phyloP scores from a whole-genome alignment of 1,140 invertebrate species.

The Plutomurus gul region DNA sequence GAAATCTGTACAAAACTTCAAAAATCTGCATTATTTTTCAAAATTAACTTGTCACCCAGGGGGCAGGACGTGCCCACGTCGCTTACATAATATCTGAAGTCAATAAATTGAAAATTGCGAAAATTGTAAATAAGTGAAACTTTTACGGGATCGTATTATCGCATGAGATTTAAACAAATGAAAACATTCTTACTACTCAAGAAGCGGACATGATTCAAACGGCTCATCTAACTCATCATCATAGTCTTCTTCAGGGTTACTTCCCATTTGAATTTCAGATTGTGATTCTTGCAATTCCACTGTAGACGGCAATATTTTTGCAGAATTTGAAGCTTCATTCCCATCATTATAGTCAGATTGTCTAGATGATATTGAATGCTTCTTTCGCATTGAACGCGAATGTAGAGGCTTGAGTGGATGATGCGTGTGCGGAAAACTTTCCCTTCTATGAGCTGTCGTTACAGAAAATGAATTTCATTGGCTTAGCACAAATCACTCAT shows the following conservation, averaged over 20 bases:
- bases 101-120: too few species aligned
- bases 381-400: constrained; percentile 3
- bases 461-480: too few species aligned
- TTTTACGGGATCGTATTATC: too few species aligned
- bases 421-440: constrained; percentile 69
- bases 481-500: too few species aligned
- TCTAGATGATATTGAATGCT: background rate
- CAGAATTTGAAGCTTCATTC: background rate
- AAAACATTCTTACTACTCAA: constrained; percentile 13
- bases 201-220: constrained; percentile 27
- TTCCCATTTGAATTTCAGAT: constrained; percentile 9
- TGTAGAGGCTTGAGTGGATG: constrained; percentile 64
- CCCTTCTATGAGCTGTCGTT: constrained; percentile 69
- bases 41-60: too few species aligned
- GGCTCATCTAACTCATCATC: constrained; percentile 34
- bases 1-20: too few species aligned
- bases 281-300: background rate
- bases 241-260: background rate
- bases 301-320: background rate
- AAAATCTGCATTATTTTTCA: too few species aligned
- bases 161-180: too few species aligned
- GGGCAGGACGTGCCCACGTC: too few species aligned
- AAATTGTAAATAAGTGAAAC: too few species aligned
- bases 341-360: background rate
- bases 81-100: too few species aligned